phyloP scores from a whole-genome alignment of 2,113 vertebrate genomes.

The Riparia riparia region DNA sequence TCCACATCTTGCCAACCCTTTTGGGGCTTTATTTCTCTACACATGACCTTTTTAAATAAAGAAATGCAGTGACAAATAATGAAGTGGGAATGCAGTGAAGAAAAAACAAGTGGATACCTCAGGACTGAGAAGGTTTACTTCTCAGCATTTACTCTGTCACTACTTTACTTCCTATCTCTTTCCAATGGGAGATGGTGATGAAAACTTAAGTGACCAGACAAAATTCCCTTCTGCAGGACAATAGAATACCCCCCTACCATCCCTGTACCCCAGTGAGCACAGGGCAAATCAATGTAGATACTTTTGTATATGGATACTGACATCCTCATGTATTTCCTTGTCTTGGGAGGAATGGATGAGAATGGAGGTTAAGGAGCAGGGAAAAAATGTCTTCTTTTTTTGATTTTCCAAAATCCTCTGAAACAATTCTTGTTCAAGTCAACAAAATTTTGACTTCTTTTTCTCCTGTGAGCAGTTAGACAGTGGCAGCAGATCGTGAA shows the following conservation, averaged over 20 bases:
- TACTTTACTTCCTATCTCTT: not conserved
- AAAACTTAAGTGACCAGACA: not conserved
- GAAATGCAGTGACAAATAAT: not conserved
- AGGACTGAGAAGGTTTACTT: not conserved
- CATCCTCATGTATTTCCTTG: not conserved
- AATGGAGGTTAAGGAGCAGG: rapidly evolving
- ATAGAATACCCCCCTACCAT: not conserved
- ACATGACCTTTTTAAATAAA: not conserved
- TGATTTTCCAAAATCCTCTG: not conserved
- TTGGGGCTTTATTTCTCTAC: not conserved
- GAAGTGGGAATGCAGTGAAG: not conserved
- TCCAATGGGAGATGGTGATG: not conserved
- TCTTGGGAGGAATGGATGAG: not conserved
- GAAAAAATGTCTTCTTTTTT: rapidly evolving
- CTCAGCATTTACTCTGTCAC: not conserved
- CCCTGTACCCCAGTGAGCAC: rapidly evolving
- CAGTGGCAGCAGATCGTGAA: not conserved
- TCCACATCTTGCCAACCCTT: not conserved
- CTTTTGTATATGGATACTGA: not conserved
- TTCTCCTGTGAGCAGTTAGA: not conserved
- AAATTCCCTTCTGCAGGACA: not conserved
- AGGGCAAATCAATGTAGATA: not conserved
- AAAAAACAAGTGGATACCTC: not conserved
- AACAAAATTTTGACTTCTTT: not conserved
- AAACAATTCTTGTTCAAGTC: not conserved